phyloP scores from a whole-genome alignment of 1,140 invertebrate species.

The Nephila pilipes region DNA sequence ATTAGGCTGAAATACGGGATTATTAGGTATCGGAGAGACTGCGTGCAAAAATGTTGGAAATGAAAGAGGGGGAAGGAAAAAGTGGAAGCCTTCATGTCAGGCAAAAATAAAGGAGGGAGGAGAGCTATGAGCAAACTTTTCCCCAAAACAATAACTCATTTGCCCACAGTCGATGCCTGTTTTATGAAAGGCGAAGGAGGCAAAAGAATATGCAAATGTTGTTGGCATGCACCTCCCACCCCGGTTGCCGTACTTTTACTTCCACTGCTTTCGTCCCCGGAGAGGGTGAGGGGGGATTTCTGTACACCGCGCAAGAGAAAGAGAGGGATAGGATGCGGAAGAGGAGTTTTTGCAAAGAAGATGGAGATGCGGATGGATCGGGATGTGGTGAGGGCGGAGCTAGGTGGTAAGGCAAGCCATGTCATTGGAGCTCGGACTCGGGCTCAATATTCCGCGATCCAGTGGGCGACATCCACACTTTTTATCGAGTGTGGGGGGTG shows the following conservation, averaged over 20 bases:
- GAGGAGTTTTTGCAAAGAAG: constrained; percentile 71
- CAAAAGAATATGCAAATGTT: constrained; percentile 72
- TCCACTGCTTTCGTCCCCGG: neutral
- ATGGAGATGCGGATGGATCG: constrained; percentile 56
- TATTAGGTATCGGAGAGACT: constrained; percentile 29
- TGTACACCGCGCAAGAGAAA: neutral
- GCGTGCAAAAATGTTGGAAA: constrained; percentile 41
- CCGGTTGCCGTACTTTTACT: constrained; percentile 46
- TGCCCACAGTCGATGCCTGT: constrained; percentile 61
- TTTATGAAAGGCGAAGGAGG: constrained; percentile 63
- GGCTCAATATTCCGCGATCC: constrained; percentile 64
- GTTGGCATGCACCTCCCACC: constrained; percentile 66
- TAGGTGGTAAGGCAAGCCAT: neutral
- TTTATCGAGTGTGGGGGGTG: constrained; percentile 23
- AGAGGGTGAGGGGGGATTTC: constrained; percentile 1
- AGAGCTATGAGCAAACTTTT: constrained; percentile 64
- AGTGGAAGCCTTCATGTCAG: constrained; percentile 22
- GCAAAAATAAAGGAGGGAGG: constrained; percentile 54
- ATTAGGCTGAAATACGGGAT: constrained; percentile 62
- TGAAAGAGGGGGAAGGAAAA: constrained; percentile 29
- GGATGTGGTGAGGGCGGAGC: constrained; percentile 60
- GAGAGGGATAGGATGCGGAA: constrained; percentile 35
- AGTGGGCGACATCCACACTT: constrained; percentile 55
- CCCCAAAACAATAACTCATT: constrained; percentile 63
- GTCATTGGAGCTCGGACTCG: constrained; percentile 34